Evolutionary conservation across 2,888 invertebrate genomes (phyloP).

Genomic region (Choreutis nemorana): DNA sequence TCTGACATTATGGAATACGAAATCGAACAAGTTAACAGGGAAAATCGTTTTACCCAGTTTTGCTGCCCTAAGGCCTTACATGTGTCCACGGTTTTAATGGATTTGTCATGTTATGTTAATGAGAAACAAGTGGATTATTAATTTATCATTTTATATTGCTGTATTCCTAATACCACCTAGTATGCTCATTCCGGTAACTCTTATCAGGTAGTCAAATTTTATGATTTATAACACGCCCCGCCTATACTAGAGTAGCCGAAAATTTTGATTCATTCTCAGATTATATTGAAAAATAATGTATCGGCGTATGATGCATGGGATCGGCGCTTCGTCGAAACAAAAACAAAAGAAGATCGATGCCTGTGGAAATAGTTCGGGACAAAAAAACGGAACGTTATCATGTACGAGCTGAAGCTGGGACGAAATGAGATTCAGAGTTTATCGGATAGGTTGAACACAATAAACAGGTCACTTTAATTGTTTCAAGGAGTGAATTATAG

Average conservation of each 20-base stretch:
- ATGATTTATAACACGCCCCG: conserved; percentile 35
- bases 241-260: conserved; percentile 9
- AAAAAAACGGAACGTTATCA: conserved; percentile 24
- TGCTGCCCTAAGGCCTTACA: conserved; percentile 22
- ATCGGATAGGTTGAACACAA: conserved; percentile 40
- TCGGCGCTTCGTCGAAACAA: conserved; percentile 6
- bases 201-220: conserved; percentile 30
- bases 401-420: conserved; percentile 30
- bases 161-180: conserved; percentile 27
- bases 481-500: conserved; percentile 36
- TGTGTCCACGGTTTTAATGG: conserved; percentile 46
- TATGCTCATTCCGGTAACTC: conserved; percentile 29
- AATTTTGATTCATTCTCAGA: conserved; percentile 21
- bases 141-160: conserved; percentile 50
- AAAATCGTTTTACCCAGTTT: conserved; percentile 24
- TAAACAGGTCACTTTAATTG: conserved; percentile 57
- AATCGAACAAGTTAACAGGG: conserved; percentile 25
- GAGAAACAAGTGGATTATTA: conserved; percentile 37
- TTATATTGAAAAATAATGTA: conserved; percentile 27
- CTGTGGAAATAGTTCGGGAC: conserved; percentile 5
- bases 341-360: conserved; percentile 11
- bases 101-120: conserved; percentile 65
- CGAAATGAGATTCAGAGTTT: conserved; percentile 43
- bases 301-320: conserved; percentile 2
- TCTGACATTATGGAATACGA: conserved; percentile 23